phyloP scores from a whole-genome alignment of 2,113 vertebrate genomes.

The Osmerus eperlanus region DNA sequence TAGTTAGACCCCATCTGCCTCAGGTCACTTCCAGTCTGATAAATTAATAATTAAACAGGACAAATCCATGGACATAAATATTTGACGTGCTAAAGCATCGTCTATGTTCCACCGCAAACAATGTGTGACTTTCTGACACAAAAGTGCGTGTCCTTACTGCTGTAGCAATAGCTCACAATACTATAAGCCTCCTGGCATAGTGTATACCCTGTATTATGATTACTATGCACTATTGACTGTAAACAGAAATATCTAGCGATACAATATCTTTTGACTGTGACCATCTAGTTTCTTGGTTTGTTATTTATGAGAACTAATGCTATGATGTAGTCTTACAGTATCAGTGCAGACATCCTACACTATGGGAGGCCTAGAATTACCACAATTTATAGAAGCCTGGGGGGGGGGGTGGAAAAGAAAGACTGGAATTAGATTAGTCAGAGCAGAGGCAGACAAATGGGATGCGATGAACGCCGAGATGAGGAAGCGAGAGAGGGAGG shows the following conservation, averaged over 20 bases:
- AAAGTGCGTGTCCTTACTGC: neutral
- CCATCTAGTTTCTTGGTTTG: too few species aligned
- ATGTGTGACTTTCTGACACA: neutral
- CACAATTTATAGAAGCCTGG: slow-evolving; percentile 5
- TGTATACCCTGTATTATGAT: too few species aligned
- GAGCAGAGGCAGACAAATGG: slow-evolving; percentile 12
- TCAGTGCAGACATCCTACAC: slow-evolving; percentile 23
- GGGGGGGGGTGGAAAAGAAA: neutral
- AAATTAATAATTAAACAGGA: slow-evolving; percentile 72
- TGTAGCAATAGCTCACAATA: too few species aligned
- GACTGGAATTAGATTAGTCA: slow-evolving; percentile 9
- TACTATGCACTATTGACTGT: too few species aligned
- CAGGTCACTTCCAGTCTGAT: slow-evolving; percentile 55
- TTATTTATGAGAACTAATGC: neutral
- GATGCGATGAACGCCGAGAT: slow-evolving; percentile 5
- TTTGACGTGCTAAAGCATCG: slow-evolving; percentile 65
- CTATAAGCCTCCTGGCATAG: too few species aligned
- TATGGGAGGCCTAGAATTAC: slow-evolving; percentile 11
- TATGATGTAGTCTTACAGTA: slow-evolving; percentile 7
- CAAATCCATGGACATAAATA: slow-evolving; percentile 68
- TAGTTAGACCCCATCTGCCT: slow-evolving; percentile 59
- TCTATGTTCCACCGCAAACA: neutral
- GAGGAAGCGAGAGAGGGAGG: neutral
- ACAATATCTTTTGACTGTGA: too few species aligned
- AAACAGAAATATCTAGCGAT: too few species aligned